Conservation (phyloP, 35 echinoderm and acorn worm species). For the Acanthaster planci region DNA sequence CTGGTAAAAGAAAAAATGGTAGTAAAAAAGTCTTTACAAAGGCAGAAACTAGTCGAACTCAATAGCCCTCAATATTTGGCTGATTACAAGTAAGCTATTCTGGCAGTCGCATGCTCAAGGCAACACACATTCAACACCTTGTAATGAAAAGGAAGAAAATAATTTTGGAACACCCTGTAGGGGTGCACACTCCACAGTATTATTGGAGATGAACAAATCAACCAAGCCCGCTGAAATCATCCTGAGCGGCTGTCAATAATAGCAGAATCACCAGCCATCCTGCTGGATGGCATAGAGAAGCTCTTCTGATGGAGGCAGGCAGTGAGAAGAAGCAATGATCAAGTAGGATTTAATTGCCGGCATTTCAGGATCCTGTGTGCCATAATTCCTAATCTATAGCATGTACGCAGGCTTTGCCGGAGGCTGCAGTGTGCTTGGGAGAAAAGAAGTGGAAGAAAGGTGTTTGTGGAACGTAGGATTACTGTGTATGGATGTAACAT, state of each 20-base stretch:
- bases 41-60: not conserved
- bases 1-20: too few species aligned
- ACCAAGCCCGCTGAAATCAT: not conserved
- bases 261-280: not conserved
- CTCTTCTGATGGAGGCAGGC: not conserved
- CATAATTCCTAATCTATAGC: slow-evolving; percentile 24
- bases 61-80: not conserved
- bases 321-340: slow-evolving; percentile 5
- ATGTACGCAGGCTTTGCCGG: not conserved
- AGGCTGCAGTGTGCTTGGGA: not conserved
- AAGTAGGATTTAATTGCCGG: slow-evolving; percentile 22
- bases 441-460: slow-evolving; percentile 24
- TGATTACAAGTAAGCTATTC: not conserved
- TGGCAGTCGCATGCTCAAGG: not conserved
- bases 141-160: slow-evolving; percentile 7
- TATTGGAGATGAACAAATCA: not conserved
- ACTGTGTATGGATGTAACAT: slow-evolving; percentile 20
- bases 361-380: not conserved
- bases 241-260: slow-evolving; percentile 10
- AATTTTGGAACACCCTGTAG: not conserved
- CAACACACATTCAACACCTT: slow-evolving; percentile 8
- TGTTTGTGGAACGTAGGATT: slow-evolving; percentile 20
- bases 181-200: not conserved
- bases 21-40: too few species aligned
- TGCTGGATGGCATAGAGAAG: not conserved